A percentile compares a stretch with the other conserved stretches of the same genome.
Conservation (phyloP, 2,888 invertebrate species). For the Trichacis sp. region DNA sequence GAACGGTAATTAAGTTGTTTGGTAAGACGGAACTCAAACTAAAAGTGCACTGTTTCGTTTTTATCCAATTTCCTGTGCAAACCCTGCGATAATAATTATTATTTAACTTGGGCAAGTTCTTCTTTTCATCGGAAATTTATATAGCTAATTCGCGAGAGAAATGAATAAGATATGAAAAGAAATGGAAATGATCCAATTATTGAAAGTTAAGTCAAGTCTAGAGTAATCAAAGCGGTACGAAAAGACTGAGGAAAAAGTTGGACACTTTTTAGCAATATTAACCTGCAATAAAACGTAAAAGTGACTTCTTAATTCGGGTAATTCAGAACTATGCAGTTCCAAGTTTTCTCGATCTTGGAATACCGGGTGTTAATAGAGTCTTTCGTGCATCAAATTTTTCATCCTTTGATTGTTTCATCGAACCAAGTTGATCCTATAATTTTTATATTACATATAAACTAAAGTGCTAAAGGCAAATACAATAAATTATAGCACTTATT, state of each 20-base stretch:
- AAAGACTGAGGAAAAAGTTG: not conserved
- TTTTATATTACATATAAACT: no score
- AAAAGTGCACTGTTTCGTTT: not conserved
- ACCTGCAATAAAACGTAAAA: not conserved
- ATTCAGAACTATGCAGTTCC: not conserved
- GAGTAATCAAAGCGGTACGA: not conserved
- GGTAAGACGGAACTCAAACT: not conserved
- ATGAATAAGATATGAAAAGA: not conserved
- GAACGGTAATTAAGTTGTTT: not conserved
- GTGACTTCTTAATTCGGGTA: not conserved
- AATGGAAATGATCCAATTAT: not conserved
- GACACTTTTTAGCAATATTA: not conserved
- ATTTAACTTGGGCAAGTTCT: not conserved
- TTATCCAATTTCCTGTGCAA: not conserved
- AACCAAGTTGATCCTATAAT: not conserved
- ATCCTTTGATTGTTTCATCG: not conserved
- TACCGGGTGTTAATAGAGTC: not conserved
- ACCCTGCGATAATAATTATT: no score
- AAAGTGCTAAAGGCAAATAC: no score
- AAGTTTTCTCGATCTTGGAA: not conserved
- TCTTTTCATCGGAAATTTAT: not conserved
- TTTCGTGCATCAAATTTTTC: not conserved
- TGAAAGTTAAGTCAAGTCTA: no score
- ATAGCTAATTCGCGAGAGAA: not conserved
- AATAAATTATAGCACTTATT: no score